These are phyloP conservation scores for Helarctos malayanus DNA, from an alignment of 2,797 vertebrate species.

Conservation along the genomic window DNA sequence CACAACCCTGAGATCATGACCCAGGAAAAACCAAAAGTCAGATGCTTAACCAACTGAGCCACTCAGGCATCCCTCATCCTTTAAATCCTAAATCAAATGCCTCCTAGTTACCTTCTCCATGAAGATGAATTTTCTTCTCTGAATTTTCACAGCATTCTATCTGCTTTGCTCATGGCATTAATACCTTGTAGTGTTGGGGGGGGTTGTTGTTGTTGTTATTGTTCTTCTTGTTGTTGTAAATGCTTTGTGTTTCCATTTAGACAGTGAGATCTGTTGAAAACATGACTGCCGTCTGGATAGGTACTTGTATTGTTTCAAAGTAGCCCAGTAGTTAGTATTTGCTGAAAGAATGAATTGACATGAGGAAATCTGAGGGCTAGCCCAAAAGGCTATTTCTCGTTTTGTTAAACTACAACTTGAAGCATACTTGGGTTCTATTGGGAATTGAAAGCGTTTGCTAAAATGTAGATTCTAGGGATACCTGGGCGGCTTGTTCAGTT, in stretches of 20 bases:
- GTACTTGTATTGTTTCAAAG: background rate
- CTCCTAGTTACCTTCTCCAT: background rate
- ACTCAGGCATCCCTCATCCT: background rate
- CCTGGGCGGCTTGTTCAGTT: background rate
- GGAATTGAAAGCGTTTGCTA: background rate
- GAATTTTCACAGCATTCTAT: background rate
- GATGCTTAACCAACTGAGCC: background rate
- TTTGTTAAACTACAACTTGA: background rate
- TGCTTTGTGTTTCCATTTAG: background rate
- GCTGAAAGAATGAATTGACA: background rate
- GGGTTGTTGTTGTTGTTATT: background rate
- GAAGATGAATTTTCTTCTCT: background rate
- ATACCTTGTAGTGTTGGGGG: background rate
- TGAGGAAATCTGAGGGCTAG: background rate
- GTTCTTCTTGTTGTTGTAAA: background rate
- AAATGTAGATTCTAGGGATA: background rate
- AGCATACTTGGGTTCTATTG: background rate
- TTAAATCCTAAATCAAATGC: background rate
- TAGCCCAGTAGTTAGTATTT: constrained; percentile 32
- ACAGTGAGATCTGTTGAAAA: background rate
- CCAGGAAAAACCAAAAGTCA: background rate
- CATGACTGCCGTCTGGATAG: background rate
- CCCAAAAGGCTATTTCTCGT: background rate
- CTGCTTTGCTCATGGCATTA: background rate
- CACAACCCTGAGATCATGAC: background rate